Evolutionary conservation across 2,888 invertebrate genomes (phyloP).

Genomic region (Mythimna albipuncta): DNA sequence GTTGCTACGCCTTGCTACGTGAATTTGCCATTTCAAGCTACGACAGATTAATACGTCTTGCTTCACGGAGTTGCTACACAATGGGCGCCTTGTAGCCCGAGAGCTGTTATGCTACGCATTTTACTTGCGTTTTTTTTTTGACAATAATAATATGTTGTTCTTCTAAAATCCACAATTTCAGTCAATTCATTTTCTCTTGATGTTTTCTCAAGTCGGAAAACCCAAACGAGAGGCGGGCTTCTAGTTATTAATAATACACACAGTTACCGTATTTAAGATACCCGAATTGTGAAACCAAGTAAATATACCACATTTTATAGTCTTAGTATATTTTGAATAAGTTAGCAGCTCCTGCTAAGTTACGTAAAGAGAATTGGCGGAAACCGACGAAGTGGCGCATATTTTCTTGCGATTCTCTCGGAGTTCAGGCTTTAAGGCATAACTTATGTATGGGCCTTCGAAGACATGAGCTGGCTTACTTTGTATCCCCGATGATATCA

Average conservation of each 20-base stretch:
- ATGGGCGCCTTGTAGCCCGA: too few species aligned
- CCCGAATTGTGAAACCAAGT: conserved; percentile 5
- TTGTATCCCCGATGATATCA: not conserved
- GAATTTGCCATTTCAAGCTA: too few species aligned
- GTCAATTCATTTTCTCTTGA: too few species aligned
- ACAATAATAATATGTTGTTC: too few species aligned
- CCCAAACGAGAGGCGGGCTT: not conserved
- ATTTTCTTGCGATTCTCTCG: conserved; percentile 21
- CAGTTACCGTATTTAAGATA: not conserved
- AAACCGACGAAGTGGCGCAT: conserved; percentile 3
- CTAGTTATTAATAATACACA: conserved; percentile 1
- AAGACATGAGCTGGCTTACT: not conserved
- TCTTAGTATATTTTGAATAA: conserved; percentile 12
- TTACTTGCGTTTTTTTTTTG: too few species aligned
- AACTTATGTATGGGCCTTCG: conserved; percentile 12
- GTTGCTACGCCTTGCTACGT: too few species aligned
- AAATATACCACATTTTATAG: conserved; percentile 19
- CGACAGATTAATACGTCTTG: too few species aligned
- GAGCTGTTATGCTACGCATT: not conserved
- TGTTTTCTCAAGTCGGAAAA: too few species aligned
- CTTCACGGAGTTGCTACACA: not conserved
- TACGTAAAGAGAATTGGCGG: conserved; percentile 32
- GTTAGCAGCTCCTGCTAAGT: conserved; percentile 11
- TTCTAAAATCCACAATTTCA: too few species aligned
- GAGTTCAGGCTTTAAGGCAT: conserved; percentile 12